phyloP scores from a whole-genome alignment of 2,888 invertebrate species.

The Falcaria lacertinaria region DNA sequence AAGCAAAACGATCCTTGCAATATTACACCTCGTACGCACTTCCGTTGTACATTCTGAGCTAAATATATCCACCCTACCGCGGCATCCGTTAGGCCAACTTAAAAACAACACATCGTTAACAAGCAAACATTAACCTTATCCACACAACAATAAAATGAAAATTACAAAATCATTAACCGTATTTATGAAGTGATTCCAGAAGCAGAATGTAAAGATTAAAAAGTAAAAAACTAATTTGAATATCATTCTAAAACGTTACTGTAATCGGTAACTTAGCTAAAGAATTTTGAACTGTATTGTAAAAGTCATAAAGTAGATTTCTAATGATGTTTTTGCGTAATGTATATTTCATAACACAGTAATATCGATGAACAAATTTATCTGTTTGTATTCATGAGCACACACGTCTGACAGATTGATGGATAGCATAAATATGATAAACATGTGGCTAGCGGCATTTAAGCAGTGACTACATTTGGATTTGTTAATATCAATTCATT shows the following conservation, averaged over 20 bases:
- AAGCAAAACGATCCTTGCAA: conserved; percentile 32
- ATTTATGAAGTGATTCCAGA: conserved; percentile 16
- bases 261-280: conserved; percentile 18
- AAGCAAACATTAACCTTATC: conserved; percentile 3
- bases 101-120: conserved; percentile 13
- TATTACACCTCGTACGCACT: conserved; percentile 49
- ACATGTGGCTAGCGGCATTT: conserved; percentile 9
- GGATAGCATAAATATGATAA: conserved; percentile 28
- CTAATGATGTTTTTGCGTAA: neutral
- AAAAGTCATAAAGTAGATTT: neutral
- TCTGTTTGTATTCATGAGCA: conserved; percentile 34
- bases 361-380: conserved; percentile 40
- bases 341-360: conserved; percentile 31
- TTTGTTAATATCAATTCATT: neutral
- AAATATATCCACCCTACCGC: conserved; percentile 41
- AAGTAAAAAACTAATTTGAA: conserved; percentile 16
- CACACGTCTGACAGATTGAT: conserved; percentile 34
- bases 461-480: conserved; percentile 12
- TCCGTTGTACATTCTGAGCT: conserved; percentile 48
- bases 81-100: conserved; percentile 33
- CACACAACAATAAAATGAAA: neutral
- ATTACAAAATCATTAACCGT: neutral
- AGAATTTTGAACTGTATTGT: conserved; percentile 6
- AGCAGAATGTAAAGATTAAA: conserved; percentile 15
- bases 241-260: conserved; percentile 22